Base-by-base conservation (phyloP, 53 echinoderm and acorn worm genomes). In the Mesocentrotus franciscanus region DNA sequence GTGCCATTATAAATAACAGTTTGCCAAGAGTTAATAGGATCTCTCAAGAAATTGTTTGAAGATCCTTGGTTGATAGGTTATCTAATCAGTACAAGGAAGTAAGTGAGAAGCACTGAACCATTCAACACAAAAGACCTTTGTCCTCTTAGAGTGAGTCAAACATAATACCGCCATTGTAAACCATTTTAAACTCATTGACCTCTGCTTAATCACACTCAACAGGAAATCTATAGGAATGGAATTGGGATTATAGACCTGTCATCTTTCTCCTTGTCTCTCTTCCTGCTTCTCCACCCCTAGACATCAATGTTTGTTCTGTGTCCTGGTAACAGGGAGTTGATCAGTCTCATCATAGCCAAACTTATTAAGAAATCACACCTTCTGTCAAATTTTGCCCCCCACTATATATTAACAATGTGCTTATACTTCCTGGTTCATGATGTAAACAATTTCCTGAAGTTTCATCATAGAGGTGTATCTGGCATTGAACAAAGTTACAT, bases 1-100 rank as follows among this genome's bases (percentile, higher is more conserved):
- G 8, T 68, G 24, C 68, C 24, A 24, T 49, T 49, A 49, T 68
- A 68, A 68, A 22, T 4, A 68, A 68, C 4, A 20, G 66, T 20
- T 22, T 66, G 20, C 39, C 39, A 66, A 18, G 4, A 24, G 24
- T 68, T 68, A 8, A 22, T 24, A 68, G 20, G 24, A 68, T 68
- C 24, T 30, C 33, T 76, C 76, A 9, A 76, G 32, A 76, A 12
- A 27, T 8, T 32, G 30, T 33, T 64, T 14, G 33, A 76, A 76
- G 12, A 33, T 76, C 76, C 76, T 33, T 68, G 68, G 68, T 42
- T 42, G 58, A 85, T 15, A 1, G 29, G 57, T 87, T 87, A 87
- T 87, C 87, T 87, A 58, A 87, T 87, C 87, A 87, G 87, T 87
- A 87, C 87, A 24, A 87, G 87, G 87, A 87, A 87, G 87, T 87